phyloP scores from a whole-genome alignment of 2,888 invertebrate genomes.

The Alsophila aescularia region DNA sequence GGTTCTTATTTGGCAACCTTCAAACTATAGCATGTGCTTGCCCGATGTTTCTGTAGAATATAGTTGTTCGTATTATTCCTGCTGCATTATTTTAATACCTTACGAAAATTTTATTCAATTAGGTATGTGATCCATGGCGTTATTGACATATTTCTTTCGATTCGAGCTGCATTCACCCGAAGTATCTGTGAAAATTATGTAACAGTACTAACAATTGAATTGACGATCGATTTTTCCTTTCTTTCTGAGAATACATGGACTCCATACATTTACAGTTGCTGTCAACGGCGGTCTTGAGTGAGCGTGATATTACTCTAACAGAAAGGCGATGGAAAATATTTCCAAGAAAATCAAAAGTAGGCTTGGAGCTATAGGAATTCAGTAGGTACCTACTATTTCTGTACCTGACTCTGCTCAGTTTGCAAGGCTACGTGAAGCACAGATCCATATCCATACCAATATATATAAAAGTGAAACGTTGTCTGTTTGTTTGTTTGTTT shows the following conservation, averaged over 20 bases:
- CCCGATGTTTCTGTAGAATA: too few species aligned
- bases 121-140: not conserved
- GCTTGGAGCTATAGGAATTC: not conserved
- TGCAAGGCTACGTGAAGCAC: not conserved
- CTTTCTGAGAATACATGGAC: constrained; percentile 22
- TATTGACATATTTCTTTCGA: constrained; percentile 3
- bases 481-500: too few species aligned
- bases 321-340: constrained; percentile 4
- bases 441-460: too few species aligned
- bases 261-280: constrained; percentile 25
- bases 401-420: not conserved
- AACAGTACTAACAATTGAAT: constrained; percentile 1
- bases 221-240: constrained; percentile 14
- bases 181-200: not conserved
- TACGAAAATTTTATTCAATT: too few species aligned
- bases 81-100: too few species aligned
- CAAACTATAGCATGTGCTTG: too few species aligned
- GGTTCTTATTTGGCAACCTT: too few species aligned
- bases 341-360: constrained; percentile 6
- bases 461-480: too few species aligned
- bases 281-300: constrained; percentile 19
- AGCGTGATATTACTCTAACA: constrained; percentile 6
- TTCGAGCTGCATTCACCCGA: constrained; percentile 3
- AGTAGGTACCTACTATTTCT: not conserved
- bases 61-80: too few species aligned